phyloP scores from a whole-genome alignment of 2,797 vertebrate genomes.

The Scomberomorus guttatus region DNA sequence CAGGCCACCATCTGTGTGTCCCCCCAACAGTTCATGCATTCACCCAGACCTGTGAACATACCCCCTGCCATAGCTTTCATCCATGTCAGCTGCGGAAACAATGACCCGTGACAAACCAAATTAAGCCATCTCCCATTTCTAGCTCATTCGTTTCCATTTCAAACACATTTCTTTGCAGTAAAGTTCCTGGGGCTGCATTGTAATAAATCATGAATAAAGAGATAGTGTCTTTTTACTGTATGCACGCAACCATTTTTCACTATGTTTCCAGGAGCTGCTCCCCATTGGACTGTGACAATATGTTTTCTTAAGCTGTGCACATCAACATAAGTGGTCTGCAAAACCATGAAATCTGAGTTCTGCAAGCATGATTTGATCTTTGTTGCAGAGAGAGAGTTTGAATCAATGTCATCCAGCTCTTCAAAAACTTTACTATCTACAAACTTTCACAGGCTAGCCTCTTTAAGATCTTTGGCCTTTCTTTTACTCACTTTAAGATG shows the following conservation, averaged over 20 bases:
- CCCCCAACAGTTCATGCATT: slow-evolving; percentile 9
- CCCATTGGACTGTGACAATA: slow-evolving; percentile 31
- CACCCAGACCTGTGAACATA: slow-evolving; percentile 30
- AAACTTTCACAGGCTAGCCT: slow-evolving; percentile 20
- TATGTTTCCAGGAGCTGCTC: slow-evolving; percentile 12
- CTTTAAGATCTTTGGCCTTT: not conserved
- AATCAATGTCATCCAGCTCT: not conserved
- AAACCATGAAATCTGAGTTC: slow-evolving; percentile 48
- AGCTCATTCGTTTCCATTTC: slow-evolving; percentile 12
- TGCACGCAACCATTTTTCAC: not conserved
- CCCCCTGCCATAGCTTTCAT: slow-evolving; percentile 16
- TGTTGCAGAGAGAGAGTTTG: not conserved
- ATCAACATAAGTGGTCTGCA: slow-evolving; percentile 34
- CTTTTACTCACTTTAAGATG: slow-evolving; percentile 4
- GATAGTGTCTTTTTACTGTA: not conserved
- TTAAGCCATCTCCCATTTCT: slow-evolving; percentile 36
- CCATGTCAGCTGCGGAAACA: slow-evolving; percentile 26
- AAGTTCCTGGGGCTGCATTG: slow-evolving; percentile 13
- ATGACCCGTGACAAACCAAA: slow-evolving; percentile 47
- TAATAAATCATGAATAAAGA: slow-evolving; percentile 7
- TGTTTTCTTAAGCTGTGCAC: slow-evolving; percentile 45
- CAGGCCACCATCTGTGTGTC: slow-evolving; percentile 46
- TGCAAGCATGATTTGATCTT: slow-evolving; percentile 38
- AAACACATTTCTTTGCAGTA: not conserved
- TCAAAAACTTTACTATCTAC: slow-evolving; percentile 29